Evolutionary conservation across 35 echinoderm and acorn worm genomes (phyloP).

Genomic region (Hemicentrotus pulcherrimus): DNA sequence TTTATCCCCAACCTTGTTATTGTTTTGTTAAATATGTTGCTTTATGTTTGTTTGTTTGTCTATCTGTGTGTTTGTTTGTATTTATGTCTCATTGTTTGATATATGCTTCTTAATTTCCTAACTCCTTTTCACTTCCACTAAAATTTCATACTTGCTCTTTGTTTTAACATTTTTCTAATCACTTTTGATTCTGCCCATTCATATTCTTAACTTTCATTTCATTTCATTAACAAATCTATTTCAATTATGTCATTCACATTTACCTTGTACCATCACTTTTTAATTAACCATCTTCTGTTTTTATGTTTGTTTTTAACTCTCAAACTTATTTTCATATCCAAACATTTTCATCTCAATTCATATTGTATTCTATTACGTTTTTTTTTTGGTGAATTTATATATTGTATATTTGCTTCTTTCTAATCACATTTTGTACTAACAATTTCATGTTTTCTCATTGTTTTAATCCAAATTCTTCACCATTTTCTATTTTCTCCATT

Average conservation of each 20-base stretch:
- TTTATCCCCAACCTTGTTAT: background rate
- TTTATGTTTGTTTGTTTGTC: background rate
- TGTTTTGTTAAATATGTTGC: background rate
- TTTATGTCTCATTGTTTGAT: background rate
- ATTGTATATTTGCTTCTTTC: background rate
- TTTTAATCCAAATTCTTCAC: background rate
- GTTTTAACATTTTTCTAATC: background rate
- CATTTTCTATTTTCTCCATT: background rate
- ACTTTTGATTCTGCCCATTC: background rate
- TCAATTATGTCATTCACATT: background rate
- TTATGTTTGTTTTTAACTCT: background rate
- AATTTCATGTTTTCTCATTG: background rate
- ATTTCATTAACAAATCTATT: background rate
- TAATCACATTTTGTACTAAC: background rate
- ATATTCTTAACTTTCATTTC: background rate
- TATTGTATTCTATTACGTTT: background rate
- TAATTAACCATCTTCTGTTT: background rate
- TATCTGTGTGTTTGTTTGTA: background rate
- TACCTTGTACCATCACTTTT: background rate
- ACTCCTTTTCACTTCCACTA: background rate
- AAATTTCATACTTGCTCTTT: background rate
- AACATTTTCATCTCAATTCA: no score
- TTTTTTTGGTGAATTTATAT: background rate
- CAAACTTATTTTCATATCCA: background rate
- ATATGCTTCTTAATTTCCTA: background rate